A percentile compares a stretch with the other conserved stretches of the same genome.
Evolutionary conservation across 2,797 vertebrate species (phyloP).

Genomic region (Thunnus albacares): DNA sequence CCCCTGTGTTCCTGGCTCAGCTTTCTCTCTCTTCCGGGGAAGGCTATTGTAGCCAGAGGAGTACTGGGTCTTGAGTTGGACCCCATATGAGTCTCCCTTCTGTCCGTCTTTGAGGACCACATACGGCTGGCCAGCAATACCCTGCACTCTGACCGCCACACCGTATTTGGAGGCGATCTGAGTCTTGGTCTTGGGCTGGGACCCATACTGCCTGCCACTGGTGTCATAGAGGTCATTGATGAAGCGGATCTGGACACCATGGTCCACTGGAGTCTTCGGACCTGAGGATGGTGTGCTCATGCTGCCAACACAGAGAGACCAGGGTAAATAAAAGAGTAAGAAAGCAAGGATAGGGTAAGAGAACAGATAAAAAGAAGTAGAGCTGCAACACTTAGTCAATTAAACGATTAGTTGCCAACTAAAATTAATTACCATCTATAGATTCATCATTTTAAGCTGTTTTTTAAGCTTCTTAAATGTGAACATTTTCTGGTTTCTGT

Average conservation of each 20-base stretch:
- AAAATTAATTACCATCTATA: too few relatives aligned
- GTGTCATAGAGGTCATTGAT: constrained; percentile 87
- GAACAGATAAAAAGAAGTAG: too few relatives aligned
- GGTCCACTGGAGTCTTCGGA: constrained; percentile 87
- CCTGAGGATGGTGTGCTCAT: constrained; percentile 83
- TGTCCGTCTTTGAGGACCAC: constrained; percentile 93
- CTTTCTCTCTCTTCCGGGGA: constrained; percentile 78
- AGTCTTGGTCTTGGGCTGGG: constrained; percentile 64
- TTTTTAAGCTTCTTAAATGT: too few relatives aligned
- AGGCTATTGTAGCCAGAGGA: constrained; percentile 81
- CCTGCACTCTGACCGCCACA: constrained; percentile 94
- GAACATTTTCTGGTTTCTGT: too few relatives aligned
- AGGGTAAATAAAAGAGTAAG: not conserved
- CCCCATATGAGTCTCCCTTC: constrained; percentile 93
- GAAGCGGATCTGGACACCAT: constrained; percentile 96
- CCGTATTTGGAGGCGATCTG: constrained; percentile 86
- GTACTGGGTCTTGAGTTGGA: constrained; percentile 88
- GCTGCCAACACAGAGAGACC: constrained; percentile 59
- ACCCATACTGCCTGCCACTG: constrained; percentile 75
- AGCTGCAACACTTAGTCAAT: too few relatives aligned
- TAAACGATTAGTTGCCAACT: too few relatives aligned
- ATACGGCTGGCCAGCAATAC: constrained; percentile 95
- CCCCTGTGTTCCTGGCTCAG: constrained; percentile 57
- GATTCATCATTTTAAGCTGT: too few relatives aligned
- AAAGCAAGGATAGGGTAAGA: not conserved